Base-by-base conservation (phyloP, 2,888 invertebrate genomes). In the Dryocosmus kuriphilus region DNA sequence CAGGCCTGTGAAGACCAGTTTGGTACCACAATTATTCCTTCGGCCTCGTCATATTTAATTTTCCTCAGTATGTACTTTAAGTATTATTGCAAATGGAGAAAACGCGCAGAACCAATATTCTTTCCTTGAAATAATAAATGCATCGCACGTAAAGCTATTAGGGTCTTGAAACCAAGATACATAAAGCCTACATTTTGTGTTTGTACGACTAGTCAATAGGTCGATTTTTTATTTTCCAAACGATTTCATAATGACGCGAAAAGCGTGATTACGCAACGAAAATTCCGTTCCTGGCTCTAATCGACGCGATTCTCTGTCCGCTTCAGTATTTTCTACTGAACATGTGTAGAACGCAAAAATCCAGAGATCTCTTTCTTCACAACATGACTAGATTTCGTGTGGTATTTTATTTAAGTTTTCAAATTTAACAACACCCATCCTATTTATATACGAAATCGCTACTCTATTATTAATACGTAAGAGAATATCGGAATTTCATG, bases 291-390 rank as follows among this genome's bases (percentile, higher is more conserved):
- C 73, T 2, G 41, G 8, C 24, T 75, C 55, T 46, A 67, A 16
- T 77, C 67, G 75, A 27, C 85, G 77, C 19, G 85, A 86, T 77
- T 85, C 82, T 60, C 35, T 51, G 63, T 83, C 82, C 30, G 85
- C 85, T 30, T 75, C 62, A 19, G 38, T 61, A 75, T 87, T 88
- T n/a, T 86, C 83, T 73, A 79, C 77, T 1, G 86, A 85, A 41
- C 83, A 82, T 1, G 87, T 78, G 61, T 88, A 88, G 0, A 87
- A 87, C 2, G 86, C 86, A n/a, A n/a, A n/a, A n/a, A n/a, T n/a
- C n/a, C n/a, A n/a, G n/a, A n/a, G n/a, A n/a, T n/a, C n/a, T n/a
- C 67, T 41, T 16, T 57, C 35, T 38, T 76, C 57, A 6, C 55
- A 65, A 67, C 76, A 76, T 14, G 7, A 32, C 74, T 57, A 74